Percentiles rank a stretch among this genome's conserved stretches.
Evolutionary conservation across 2,888 invertebrate species (phyloP).

Genomic region (Andrena chrysosceles): DNA sequence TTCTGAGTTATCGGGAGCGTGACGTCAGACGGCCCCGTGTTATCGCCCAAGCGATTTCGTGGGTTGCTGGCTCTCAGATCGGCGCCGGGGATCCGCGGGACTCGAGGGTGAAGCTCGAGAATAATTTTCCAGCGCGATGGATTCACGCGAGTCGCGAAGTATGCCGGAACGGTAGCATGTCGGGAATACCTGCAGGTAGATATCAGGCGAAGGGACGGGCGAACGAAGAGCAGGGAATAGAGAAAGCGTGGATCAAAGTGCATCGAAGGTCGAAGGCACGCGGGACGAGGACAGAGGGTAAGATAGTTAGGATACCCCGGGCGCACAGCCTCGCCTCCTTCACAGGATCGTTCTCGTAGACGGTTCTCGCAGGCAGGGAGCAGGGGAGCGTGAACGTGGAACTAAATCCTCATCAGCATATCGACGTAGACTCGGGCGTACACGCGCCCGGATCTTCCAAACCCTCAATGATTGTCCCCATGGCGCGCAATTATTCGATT

Average conservation of each 20-base stretch:
- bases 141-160: conserved; percentile 50
- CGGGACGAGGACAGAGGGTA: neutral
- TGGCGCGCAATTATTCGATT: conserved; percentile 23
- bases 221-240: conserved; percentile 8
- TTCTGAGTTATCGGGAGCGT: conserved; percentile 68
- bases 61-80: conserved; percentile 48
- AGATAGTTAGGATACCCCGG: conserved; percentile 6
- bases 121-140: conserved; percentile 77
- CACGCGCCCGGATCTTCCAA: neutral
- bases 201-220: conserved; percentile 7
- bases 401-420: conserved; percentile 77
- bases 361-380: conserved; percentile 5
- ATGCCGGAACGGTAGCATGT: conserved; percentile 6
- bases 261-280: conserved; percentile 8
- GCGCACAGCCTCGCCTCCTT: neutral
- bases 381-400: conserved; percentile 72
- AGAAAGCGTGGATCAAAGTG: conserved; percentile 30
- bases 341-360: conserved; percentile 35
- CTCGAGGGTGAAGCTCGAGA: conserved; percentile 45
- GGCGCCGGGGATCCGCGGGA: conserved; percentile 22
- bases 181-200: neutral
- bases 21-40: conserved; percentile 57
- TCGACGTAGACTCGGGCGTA: conserved; percentile 54
- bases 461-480: conserved; percentile 1
- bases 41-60: conserved; percentile 62